Evolutionary conservation across 2,113 vertebrate genomes (phyloP).

Genomic region (Phalacrocorax brasilianus): DNA sequence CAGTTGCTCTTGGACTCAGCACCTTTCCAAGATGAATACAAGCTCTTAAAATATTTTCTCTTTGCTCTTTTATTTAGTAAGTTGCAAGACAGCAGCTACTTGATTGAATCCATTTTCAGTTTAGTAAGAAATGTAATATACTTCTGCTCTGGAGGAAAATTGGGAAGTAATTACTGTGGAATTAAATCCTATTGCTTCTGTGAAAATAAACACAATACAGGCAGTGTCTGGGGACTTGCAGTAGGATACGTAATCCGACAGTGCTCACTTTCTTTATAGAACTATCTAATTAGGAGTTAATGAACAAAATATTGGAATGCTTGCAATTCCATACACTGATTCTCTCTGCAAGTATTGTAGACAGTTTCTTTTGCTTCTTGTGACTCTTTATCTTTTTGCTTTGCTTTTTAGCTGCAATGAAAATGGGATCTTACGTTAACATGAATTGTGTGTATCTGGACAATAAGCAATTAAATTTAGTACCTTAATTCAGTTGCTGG

Average conservation of each 20-base stretch:
- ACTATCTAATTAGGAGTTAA: conserved; percentile 30
- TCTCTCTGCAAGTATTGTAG: not conserved
- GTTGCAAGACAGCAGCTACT: not conserved
- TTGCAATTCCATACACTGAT: not conserved
- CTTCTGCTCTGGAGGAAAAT: conserved; percentile 12
- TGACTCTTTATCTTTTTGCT: not conserved
- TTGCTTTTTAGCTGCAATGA: not conserved
- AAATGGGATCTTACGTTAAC: not conserved
- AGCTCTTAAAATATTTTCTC: not conserved
- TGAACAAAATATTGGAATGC: not conserved
- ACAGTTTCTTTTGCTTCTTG: not conserved
- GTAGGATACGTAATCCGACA: not conserved
- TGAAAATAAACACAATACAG: conserved; percentile 22
- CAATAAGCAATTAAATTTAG: not conserved
- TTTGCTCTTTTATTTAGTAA: not conserved
- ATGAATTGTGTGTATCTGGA: not conserved
- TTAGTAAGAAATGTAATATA: not conserved
- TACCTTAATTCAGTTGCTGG: not conserved
- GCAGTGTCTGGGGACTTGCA: not conserved
- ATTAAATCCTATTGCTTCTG: conserved; percentile 32
- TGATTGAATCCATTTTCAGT: conserved; percentile 7
- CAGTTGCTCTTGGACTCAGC: not conserved
- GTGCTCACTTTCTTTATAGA: conserved; percentile 17
- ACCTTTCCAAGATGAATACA: not conserved
- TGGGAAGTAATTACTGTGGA: conserved; percentile 32